Conservation (phyloP, 1,140 invertebrate species). For the Drosophila tristis region DNA sequence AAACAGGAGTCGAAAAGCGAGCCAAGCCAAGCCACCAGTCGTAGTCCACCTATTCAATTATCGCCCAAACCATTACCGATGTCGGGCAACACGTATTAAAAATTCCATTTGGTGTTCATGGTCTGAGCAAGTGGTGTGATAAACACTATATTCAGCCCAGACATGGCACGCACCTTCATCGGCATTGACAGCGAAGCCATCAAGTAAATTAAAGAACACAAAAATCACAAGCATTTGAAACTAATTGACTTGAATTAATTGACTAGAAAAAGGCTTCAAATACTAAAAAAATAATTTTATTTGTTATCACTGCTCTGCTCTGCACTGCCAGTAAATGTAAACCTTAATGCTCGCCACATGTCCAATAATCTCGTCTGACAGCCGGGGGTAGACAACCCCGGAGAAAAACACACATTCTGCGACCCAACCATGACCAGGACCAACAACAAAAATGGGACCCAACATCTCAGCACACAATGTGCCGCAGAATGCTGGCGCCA, state of each 20-base stretch:
- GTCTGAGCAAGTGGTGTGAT: slow-evolving; percentile 23
- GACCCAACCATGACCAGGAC: slow-evolving; percentile 20
- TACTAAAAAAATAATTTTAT: not conserved
- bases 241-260: slow-evolving; percentile 33
- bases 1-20: slow-evolving; percentile 13
- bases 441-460: slow-evolving; percentile 40
- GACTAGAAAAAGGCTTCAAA: not conserved
- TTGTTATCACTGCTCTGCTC: no score
- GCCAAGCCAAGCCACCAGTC: slow-evolving; percentile 8
- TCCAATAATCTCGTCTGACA: slow-evolving; percentile 1
- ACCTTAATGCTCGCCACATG: slow-evolving; percentile 15
- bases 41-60: slow-evolving; percentile 56
- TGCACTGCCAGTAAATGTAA: no score
- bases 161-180: slow-evolving; percentile 21
- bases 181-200: slow-evolving; percentile 2
- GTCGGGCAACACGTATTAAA: slow-evolving; percentile 47
- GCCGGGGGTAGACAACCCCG: slow-evolving; percentile 22
- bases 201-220: slow-evolving; percentile 28
- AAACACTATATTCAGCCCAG: slow-evolving; percentile 31
- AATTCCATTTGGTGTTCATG: slow-evolving; percentile 53
- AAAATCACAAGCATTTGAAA: slow-evolving; percentile 32
- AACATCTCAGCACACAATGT: slow-evolving; percentile 12
- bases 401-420: slow-evolving; percentile 1
- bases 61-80: not conserved
- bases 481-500: slow-evolving; percentile 75